These are phyloP conservation scores for Hyles euphorbiae DNA, from an alignment of 1,140 invertebrate genomes.

Conservation along the genomic window DNA sequence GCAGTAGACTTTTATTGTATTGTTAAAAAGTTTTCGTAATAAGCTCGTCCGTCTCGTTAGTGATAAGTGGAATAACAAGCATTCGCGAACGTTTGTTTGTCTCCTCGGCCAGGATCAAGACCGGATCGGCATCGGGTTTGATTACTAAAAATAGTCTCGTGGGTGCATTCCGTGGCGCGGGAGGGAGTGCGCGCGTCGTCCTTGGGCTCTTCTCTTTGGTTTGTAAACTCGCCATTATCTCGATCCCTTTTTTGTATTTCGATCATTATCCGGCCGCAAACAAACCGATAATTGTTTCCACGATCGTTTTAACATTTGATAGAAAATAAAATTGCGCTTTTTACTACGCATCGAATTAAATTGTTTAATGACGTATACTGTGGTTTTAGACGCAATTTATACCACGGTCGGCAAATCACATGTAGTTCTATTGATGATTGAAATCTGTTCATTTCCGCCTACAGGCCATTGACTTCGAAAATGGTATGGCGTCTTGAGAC, in stretches of 20 bases:
- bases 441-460: slow-evolving; percentile 2
- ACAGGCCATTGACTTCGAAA: slow-evolving; percentile 14
- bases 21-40: slow-evolving; percentile 6
- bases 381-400: slow-evolving; percentile 14
- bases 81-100: slow-evolving; percentile 44
- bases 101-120: slow-evolving; percentile 27
- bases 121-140: slow-evolving; percentile 51
- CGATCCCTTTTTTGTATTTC: slow-evolving; percentile 66
- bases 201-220: slow-evolving; percentile 46
- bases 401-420: background rate
- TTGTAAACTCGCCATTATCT: slow-evolving; percentile 53
- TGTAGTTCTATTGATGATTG: slow-evolving; percentile 2
- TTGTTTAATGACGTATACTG: slow-evolving; percentile 24
- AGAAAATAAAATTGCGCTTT: slow-evolving; percentile 56
- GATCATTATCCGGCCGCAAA: slow-evolving; percentile 66
- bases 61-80: slow-evolving; percentile 36
- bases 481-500: background rate
- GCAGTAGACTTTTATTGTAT: background rate
- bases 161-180: slow-evolving; percentile 50
- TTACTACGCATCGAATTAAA: slow-evolving; percentile 38
- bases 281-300: slow-evolving; percentile 60
- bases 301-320: slow-evolving; percentile 50
- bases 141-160: slow-evolving; percentile 68
- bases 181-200: slow-evolving; percentile 41
- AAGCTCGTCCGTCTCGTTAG: slow-evolving; percentile 23